These are phyloP conservation scores for Aplysina aerophoba DNA, from an alignment of 37 sponge, comb jelly and placozoan species.

Conservation along the genomic window DNA sequence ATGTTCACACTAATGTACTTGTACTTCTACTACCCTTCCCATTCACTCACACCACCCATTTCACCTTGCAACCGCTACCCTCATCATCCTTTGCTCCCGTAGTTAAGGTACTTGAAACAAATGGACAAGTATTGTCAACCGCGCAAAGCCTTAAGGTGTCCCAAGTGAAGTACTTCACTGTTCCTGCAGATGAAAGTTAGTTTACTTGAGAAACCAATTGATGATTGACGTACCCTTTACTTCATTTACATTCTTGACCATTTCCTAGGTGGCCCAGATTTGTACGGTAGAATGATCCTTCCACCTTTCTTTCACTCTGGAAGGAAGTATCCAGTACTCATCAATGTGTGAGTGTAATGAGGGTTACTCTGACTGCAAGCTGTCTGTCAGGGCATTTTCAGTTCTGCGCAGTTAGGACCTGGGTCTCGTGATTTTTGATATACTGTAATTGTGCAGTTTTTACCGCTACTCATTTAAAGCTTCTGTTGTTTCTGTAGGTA, in stretches of 20 bases:
- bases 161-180: not conserved
- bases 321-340: constrained; percentile 64
- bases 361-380: too few relatives aligned
- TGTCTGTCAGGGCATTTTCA: too few relatives aligned
- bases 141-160: not conserved
- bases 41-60: too few relatives aligned
- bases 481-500: constrained; percentile 36
- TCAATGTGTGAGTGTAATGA: constrained; percentile 54
- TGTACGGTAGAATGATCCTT: constrained; percentile 51
- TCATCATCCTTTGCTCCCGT: not conserved
- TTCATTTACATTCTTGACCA: not conserved
- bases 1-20: too few relatives aligned
- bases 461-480: not conserved
- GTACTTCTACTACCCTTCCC: too few relatives aligned
- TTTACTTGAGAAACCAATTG: not conserved
- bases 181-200: constrained; percentile 21
- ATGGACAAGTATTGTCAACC: not conserved
- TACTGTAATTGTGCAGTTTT: too few relatives aligned
- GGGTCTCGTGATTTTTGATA: too few relatives aligned
- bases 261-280: constrained; percentile 25
- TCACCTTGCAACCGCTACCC: too few relatives aligned
- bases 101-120: not conserved
- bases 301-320: constrained; percentile 52
- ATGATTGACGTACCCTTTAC: not conserved
- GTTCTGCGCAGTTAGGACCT: too few relatives aligned